A percentile compares a stretch with the other conserved stretches of the same genome.
Conservation (phyloP, 2,888 invertebrate species). For the Eupithecia exiguata region DNA sequence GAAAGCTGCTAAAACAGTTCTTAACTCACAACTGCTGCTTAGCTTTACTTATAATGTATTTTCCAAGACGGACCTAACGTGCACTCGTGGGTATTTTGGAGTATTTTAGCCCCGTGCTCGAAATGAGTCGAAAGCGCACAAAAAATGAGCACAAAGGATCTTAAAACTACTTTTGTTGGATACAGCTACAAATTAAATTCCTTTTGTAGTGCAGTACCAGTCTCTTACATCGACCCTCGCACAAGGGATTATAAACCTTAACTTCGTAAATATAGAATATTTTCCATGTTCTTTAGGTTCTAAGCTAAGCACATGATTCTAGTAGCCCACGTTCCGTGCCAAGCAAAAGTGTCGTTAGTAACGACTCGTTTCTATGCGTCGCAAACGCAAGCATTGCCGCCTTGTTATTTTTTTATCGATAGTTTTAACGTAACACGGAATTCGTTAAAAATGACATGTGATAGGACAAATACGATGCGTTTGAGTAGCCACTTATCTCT, state of each 20-base stretch:
- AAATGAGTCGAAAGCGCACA: neutral
- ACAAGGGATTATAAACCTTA: neutral
- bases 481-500: neutral
- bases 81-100: neutral
- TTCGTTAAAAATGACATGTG: neutral
- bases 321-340: neutral
- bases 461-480: neutral
- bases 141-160: neutral
- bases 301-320: neutral
- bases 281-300: neutral
- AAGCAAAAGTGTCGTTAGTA: neutral
- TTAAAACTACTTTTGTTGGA: neutral
- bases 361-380: neutral
- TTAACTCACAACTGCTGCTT: neutral
- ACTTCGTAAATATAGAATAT: neutral
- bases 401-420: neutral
- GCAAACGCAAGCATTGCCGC: neutral
- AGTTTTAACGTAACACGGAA: neutral
- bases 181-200: constrained; percentile 7
- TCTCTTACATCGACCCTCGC: neutral
- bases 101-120: neutral
- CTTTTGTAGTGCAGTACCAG: neutral
- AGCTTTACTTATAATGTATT: neutral
- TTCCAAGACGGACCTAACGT: neutral
- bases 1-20: neutral